Conservation (phyloP, 2,113 vertebrate genomes). For the Conger conger region DNA sequence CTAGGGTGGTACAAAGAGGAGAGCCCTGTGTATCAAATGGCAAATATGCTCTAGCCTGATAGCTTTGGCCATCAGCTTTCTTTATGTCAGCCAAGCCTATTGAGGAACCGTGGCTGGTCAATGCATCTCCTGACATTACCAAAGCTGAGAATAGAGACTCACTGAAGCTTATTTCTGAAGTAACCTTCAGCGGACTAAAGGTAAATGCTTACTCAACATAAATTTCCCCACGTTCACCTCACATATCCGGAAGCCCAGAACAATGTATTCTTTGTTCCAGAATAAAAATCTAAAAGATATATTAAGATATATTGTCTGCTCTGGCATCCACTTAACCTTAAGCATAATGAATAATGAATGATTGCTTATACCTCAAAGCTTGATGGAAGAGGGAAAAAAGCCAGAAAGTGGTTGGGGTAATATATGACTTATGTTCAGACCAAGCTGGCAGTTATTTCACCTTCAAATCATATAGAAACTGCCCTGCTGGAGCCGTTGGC, state of each 20-base stretch:
- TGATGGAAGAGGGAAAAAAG: slow-evolving; percentile 21
- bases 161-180: not conserved
- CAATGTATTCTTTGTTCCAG: not conserved
- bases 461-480: slow-evolving; percentile 12
- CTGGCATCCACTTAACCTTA: slow-evolving; percentile 24
- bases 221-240: slow-evolving; percentile 1
- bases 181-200: slow-evolving; percentile 13
- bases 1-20: not conserved
- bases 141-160: not conserved
- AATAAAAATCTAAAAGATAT: not conserved
- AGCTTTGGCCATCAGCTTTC: not conserved
- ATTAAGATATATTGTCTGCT: slow-evolving; percentile 25
- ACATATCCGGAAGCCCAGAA: slow-evolving; percentile 17
- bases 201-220: slow-evolving; percentile 24
- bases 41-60: not conserved
- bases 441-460: slow-evolving; percentile 18
- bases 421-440: slow-evolving; percentile 16
- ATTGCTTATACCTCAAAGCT: slow-evolving; percentile 9
- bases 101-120: not conserved
- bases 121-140: not conserved
- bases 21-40: not conserved
- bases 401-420: not conserved
- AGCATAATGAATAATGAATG: slow-evolving; percentile 35
- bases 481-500: not conserved
- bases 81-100: not conserved